phyloP scores from a whole-genome alignment of 1,140 invertebrate species.

The Cecropterus lyciades region DNA sequence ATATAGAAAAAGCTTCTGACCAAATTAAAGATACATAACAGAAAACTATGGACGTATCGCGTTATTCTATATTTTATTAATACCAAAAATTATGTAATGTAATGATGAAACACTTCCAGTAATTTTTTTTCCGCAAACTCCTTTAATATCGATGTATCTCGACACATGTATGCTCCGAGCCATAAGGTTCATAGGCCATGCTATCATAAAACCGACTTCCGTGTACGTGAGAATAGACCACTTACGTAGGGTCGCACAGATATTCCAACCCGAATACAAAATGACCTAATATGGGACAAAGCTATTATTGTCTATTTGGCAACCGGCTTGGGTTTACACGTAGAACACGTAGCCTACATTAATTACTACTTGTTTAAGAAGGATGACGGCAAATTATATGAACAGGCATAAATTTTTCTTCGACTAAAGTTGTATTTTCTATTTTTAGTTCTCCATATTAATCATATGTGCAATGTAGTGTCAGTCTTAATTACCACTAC shows the following conservation, averaged over 20 bases:
- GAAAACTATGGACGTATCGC: no score
- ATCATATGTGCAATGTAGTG: no score
- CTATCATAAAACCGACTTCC: conserved; percentile 10
- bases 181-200: background rate
- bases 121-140: no score
- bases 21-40: no score
- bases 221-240: conserved; percentile 34
- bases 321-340: conserved; percentile 1
- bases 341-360: background rate
- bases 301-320: conserved; percentile 17
- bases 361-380: conserved; percentile 15
- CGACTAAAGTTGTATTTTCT: no score
- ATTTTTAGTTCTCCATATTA: no score
- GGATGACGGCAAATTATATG: background rate
- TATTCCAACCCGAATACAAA: conserved; percentile 29
- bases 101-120: no score
- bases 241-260: conserved; percentile 17
- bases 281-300: conserved; percentile 24
- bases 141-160: conserved; percentile 27
- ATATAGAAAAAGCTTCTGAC: no score
- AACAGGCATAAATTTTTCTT: background rate
- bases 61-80: no score
- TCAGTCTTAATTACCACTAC: no score
- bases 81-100: no score
- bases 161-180: conserved; percentile 21